Conservation (phyloP, 2,113 vertebrate species). For the Indicator maculatus region DNA sequence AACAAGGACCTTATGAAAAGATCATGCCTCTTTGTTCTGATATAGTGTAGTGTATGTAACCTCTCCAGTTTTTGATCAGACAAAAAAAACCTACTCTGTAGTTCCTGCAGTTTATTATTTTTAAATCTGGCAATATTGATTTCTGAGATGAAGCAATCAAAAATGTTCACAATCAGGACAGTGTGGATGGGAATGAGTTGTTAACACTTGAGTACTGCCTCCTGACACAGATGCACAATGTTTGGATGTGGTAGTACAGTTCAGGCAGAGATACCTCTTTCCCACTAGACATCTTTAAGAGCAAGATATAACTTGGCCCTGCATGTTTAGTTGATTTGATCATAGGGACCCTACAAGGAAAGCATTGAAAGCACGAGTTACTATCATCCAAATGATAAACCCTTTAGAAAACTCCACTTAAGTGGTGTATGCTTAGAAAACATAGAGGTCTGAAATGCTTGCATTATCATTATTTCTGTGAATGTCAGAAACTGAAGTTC, state of each 20-base stretch:
- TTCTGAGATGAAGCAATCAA: not conserved
- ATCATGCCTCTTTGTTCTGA: not conserved
- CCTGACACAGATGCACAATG: not conserved
- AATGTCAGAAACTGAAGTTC: not conserved
- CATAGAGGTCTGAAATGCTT: not conserved
- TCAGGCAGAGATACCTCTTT: not conserved
- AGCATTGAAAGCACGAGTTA: not conserved
- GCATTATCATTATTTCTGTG: not conserved
- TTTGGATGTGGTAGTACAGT: not conserved
- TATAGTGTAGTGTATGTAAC: not conserved
- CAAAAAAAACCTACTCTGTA: not conserved
- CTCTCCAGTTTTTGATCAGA: not conserved
- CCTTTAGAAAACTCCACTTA: not conserved
- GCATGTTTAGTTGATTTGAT: not conserved
- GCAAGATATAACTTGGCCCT: not conserved
- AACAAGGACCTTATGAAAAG: not conserved
- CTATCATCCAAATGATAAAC: not conserved
- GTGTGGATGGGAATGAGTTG: not conserved
- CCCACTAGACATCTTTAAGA: not conserved
- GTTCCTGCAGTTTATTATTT: not conserved
- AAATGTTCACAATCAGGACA: not conserved
- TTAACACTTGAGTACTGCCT: not conserved
- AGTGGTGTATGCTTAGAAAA: accelerated
- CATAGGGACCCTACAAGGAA: not conserved
- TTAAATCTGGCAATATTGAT: not conserved